Conservation (phyloP, 2,888 invertebrate genomes). For the Pterostichus niger region DNA sequence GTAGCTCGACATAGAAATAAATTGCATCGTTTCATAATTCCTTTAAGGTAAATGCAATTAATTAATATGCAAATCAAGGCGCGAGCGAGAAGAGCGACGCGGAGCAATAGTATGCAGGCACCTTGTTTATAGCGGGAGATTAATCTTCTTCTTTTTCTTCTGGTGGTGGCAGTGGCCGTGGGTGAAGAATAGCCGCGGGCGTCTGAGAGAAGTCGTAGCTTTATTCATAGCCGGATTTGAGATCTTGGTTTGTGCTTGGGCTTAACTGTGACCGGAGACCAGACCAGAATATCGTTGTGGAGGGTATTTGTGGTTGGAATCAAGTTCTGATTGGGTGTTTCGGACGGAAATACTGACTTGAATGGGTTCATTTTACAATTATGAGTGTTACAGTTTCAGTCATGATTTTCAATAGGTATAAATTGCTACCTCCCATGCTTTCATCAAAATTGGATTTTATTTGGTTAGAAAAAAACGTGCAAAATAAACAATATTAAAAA, state of each 20-base stretch:
- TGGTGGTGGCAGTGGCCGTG: background rate
- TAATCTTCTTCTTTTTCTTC: conserved; percentile 20
- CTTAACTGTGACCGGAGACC: background rate
- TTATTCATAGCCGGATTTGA: conserved; percentile 4
- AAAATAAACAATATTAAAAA: too few relatives aligned
- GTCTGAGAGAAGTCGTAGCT: background rate
- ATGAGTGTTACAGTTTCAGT: too few relatives aligned
- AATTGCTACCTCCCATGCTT: too few relatives aligned
- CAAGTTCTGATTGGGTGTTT: background rate
- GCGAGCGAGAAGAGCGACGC: too few relatives aligned
- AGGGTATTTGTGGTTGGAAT: background rate
- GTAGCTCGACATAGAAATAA: background rate
- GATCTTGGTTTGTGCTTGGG: background rate
- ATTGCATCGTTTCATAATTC: conserved; percentile 43
- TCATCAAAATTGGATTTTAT: too few relatives aligned
- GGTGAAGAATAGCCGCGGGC: background rate
- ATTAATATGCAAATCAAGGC: conserved; percentile 48
- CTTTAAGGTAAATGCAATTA: conserved; percentile 47
- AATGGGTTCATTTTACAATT: background rate
- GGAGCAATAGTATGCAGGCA: background rate
- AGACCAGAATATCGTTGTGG: background rate
- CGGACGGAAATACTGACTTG: background rate
- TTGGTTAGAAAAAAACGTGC: too few relatives aligned
- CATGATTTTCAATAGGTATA: too few relatives aligned
- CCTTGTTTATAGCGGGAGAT: conserved; percentile 24